Evolutionary conservation across 2,888 invertebrate species (phyloP).

Genomic region (Chymomyza amoena): DNA sequence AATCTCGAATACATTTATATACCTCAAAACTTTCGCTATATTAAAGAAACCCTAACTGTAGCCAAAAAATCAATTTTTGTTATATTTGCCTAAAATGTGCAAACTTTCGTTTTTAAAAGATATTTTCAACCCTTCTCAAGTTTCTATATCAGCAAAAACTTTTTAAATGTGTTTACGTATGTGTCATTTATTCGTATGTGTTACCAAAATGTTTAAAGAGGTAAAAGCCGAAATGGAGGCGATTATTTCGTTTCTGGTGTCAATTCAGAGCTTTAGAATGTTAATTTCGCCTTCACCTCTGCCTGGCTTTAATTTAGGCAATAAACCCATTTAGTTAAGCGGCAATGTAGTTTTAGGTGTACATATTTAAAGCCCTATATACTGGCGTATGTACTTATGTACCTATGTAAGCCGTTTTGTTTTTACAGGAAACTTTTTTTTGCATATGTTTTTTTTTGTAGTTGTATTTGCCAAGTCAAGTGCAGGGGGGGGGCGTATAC

Average conservation of each 20-base stretch:
- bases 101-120: too few species aligned
- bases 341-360: neutral
- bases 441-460: constrained; percentile 9
- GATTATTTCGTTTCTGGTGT: neutral
- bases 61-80: too few species aligned
- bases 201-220: too few species aligned
- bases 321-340: neutral
- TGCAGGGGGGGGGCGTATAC: constrained; percentile 49
- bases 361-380: neutral
- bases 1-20: too few species aligned
- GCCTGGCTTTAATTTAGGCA: neutral
- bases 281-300: neutral
- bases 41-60: too few species aligned
- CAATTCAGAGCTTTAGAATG: neutral
- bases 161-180: too few species aligned
- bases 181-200: too few species aligned
- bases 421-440: neutral
- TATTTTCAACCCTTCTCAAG: too few species aligned
- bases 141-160: too few species aligned
- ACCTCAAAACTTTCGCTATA: too few species aligned
- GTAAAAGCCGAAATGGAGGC: too few species aligned
- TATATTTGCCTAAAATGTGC: too few species aligned
- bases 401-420: neutral
- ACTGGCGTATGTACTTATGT: neutral
- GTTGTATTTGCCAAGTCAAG: constrained; percentile 62